These are phyloP conservation scores for Drosophila greeni DNA, from an alignment of 2,888 invertebrate species.

Conservation along the genomic window DNA sequence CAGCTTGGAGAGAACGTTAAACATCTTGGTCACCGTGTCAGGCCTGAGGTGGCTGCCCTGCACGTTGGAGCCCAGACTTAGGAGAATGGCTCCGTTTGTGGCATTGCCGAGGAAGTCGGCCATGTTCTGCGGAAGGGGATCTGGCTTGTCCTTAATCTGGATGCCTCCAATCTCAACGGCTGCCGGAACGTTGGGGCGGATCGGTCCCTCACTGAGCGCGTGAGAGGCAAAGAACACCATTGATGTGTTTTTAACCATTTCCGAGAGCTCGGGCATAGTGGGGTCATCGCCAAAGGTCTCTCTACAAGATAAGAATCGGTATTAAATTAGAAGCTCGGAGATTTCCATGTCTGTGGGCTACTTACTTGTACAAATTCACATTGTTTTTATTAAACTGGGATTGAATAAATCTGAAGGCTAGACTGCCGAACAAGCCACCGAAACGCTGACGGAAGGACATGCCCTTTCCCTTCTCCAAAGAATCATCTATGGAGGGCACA, in stretches of 20 bases:
- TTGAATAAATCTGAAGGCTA: slow-evolving; percentile 14
- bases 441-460: slow-evolving; percentile 58
- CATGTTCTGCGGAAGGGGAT: slow-evolving; percentile 73
- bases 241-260: slow-evolving; percentile 70
- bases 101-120: slow-evolving; percentile 72
- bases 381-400: slow-evolving; percentile 28
- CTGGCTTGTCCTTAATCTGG: slow-evolving; percentile 72
- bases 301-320: not conserved
- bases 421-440: slow-evolving; percentile 34
- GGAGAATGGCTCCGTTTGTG: slow-evolving; percentile 78
- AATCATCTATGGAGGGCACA: slow-evolving; percentile 53
- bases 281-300: slow-evolving; percentile 53
- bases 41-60: slow-evolving; percentile 77
- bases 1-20: slow-evolving; percentile 81
- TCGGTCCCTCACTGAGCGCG: slow-evolving; percentile 68
- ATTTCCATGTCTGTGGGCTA: not conserved
- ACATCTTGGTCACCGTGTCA: slow-evolving; percentile 80
- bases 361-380: slow-evolving; percentile 50
- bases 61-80: slow-evolving; percentile 79
- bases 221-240: slow-evolving; percentile 70
- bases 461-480: slow-evolving; percentile 32
- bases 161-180: slow-evolving; percentile 76
- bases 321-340: no score
- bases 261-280: slow-evolving; percentile 57
- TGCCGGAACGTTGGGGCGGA: slow-evolving; percentile 73